Conservation (phyloP, 2,797 vertebrate genomes). For the Neostethus bicornis region DNA sequence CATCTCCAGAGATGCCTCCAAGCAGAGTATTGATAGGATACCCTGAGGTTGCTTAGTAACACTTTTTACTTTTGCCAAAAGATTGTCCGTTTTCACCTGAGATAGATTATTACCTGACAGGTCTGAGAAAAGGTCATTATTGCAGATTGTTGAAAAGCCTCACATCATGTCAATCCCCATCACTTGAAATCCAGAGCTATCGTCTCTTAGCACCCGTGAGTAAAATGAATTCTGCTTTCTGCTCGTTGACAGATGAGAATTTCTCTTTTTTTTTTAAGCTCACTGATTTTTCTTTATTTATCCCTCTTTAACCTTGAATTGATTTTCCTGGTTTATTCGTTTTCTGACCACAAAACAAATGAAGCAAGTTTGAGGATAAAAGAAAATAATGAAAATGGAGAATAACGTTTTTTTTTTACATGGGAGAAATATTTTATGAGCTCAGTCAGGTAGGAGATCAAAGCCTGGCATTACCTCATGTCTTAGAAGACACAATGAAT, state of each 20-base stretch:
- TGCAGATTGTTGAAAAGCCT: constrained; percentile 83
- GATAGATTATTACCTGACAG: constrained; percentile 66
- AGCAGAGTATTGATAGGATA: constrained; percentile 69
- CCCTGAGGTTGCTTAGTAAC: constrained; percentile 67
- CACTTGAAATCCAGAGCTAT: constrained; percentile 66
- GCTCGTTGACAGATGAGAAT: constrained; percentile 58
- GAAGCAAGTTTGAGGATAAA: constrained; percentile 47
- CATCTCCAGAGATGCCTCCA: constrained; percentile 80
- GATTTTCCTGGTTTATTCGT: constrained; percentile 14
- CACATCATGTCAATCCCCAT: constrained; percentile 61
- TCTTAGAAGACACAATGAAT: constrained; percentile 13
- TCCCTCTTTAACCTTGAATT: neutral
- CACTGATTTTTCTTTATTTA: constrained; percentile 16
- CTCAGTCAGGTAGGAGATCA: constrained; percentile 16
- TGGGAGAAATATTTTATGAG: constrained; percentile 4
- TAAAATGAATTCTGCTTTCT: constrained; percentile 63
- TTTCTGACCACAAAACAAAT: too few relatives aligned
- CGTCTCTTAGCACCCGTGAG: constrained; percentile 64
- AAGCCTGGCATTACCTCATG: constrained; percentile 24
- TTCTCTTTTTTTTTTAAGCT: constrained; percentile 41
- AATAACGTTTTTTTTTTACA: constrained; percentile 30
- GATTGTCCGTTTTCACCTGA: constrained; percentile 59
- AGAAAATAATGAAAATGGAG: too few relatives aligned
- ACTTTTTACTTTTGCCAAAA: constrained; percentile 72
- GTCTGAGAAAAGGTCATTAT: constrained; percentile 78